Percentiles rank a stretch among this genome's conserved stretches.
These are phyloP conservation scores for Geotrupes spiniger DNA, from an alignment of 2,888 invertebrate genomes.

Conservation along the genomic window DNA sequence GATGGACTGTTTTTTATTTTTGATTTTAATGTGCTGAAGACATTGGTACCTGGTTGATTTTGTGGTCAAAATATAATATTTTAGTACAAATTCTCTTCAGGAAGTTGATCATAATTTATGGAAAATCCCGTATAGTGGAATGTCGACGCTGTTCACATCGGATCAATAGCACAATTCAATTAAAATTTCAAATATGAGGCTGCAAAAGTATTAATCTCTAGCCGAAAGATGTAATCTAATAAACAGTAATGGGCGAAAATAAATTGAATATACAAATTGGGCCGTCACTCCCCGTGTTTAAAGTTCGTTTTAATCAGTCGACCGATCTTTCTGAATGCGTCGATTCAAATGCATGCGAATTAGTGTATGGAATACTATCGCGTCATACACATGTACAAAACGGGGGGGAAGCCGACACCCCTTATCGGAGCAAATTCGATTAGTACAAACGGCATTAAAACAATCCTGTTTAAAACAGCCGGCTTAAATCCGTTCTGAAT, in stretches of 20 bases:
- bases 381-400: constrained; percentile 41
- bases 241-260: constrained; percentile 18
- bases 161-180: too few relatives aligned
- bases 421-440: constrained; percentile 55
- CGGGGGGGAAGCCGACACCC: constrained; percentile 35
- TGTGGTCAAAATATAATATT: too few relatives aligned
- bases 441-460: constrained; percentile 61
- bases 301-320: constrained; percentile 49
- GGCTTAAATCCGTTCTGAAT: constrained; percentile 38
- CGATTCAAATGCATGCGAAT: constrained; percentile 47
- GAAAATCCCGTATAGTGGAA: too few relatives aligned
- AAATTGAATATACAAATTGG: constrained; percentile 42
- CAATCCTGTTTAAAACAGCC: constrained; percentile 55
- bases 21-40: too few relatives aligned
- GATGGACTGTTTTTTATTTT: too few relatives aligned
- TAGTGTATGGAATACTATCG: constrained; percentile 44
- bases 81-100: too few relatives aligned
- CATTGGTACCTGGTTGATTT: too few relatives aligned
- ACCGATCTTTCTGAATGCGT: constrained; percentile 47
- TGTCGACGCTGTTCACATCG: too few relatives aligned
- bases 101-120: too few relatives aligned
- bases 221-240: constrained; percentile 10
- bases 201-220: too few relatives aligned
- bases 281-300: constrained; percentile 38
- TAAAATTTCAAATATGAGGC: too few relatives aligned